phyloP scores from a whole-genome alignment of 2,888 invertebrate genomes.

The Callyntrura sp. region DNA sequence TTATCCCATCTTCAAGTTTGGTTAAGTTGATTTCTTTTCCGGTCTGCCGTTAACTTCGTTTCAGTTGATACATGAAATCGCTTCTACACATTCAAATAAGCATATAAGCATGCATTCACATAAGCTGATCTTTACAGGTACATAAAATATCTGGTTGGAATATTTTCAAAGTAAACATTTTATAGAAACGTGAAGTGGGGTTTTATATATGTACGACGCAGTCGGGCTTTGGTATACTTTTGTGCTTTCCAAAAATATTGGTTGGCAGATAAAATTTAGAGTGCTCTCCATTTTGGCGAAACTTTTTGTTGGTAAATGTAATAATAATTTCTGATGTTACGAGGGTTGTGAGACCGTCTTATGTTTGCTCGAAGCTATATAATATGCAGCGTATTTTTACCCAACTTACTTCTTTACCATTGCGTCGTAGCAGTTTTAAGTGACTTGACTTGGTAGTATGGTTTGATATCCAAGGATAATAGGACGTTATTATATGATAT shows the following conservation, averaged over 20 bases:
- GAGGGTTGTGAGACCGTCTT: constrained; percentile 23
- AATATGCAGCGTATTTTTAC: background rate
- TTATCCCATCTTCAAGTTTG: no score
- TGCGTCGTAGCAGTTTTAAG: background rate
- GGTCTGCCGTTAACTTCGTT: no score
- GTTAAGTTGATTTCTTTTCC: no score
- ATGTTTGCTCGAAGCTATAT: constrained; percentile 41
- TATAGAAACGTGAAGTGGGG: no score
- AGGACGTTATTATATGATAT: constrained; percentile 24
- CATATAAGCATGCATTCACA: no score
- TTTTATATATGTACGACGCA: no score
- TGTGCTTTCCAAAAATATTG: background rate
- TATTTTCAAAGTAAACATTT: no score
- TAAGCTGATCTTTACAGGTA: no score
- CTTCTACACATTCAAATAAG: no score
- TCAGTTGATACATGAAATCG: no score
- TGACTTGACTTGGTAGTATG: no score
- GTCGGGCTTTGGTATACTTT: background rate
- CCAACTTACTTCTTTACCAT: background rate
- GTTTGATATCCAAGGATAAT: background rate
- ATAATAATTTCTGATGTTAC: constrained; percentile 63
- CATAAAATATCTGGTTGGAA: no score
- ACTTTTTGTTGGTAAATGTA: constrained; percentile 48
- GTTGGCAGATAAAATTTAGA: background rate
- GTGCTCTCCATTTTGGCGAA: background rate